phyloP scores from a whole-genome alignment of 2,113 vertebrate species.

The human region GRCh38 chr16:47507501-47508000 shows the following conservation, averaged over 20 bases:
- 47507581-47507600: too few relatives aligned
- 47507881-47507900: not conserved
- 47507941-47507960: not conserved
- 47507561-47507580: too few relatives aligned
- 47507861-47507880: not conserved
- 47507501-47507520: not conserved
- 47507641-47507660: too few relatives aligned
- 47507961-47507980: not conserved
- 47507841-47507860: not conserved
- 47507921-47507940: not conserved
- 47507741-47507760: not conserved
- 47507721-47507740: not conserved
- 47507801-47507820: fast-evolving
- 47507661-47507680: not conserved
- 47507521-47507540: too few relatives aligned
- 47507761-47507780: not conserved
- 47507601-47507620: too few relatives aligned
- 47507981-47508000: not conserved
- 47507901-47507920: not conserved
- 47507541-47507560: too few relatives aligned
- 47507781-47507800: not conserved
- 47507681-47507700: not conserved
- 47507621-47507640: too few relatives aligned
- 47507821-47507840: not conserved
- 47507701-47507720: not conserved